phyloP scores from a whole-genome alignment of 2,888 invertebrate genomes.

The Sinohyriopsis cumingii region DNA sequence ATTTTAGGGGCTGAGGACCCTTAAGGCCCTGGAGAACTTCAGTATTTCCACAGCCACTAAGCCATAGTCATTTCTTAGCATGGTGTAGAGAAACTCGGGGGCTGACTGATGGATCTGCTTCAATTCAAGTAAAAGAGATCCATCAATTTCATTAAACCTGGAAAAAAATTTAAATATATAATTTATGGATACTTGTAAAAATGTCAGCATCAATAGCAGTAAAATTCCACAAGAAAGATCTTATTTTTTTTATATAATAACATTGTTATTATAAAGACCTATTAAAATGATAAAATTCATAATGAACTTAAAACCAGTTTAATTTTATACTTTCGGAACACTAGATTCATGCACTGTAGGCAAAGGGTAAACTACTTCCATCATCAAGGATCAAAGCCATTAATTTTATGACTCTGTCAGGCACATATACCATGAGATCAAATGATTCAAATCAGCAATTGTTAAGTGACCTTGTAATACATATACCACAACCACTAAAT shows the following conservation, averaged over 20 bases:
- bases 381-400: no score
- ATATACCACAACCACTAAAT: no score
- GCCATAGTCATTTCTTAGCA: conserved; percentile 46
- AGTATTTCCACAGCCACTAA: conserved; percentile 34
- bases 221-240: background rate
- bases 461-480: no score
- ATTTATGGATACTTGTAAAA: background rate
- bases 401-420: no score
- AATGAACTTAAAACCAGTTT: no score
- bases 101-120: conserved; percentile 53
- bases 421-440: background rate
- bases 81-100: conserved; percentile 63
- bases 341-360: no score
- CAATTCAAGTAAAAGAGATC: conserved; percentile 55
- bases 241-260: no score
- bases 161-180: conserved; percentile 10
- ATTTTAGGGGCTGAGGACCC: background rate
- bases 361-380: no score
- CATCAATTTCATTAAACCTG: conserved; percentile 57
- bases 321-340: no score
- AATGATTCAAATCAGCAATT: background rate
- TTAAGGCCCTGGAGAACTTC: conserved; percentile 37
- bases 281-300: no score
- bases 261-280: no score
- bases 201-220: no score